Evolutionary conservation across 2,888 invertebrate genomes (phyloP).

Genomic region (Philaethria dido): DNA sequence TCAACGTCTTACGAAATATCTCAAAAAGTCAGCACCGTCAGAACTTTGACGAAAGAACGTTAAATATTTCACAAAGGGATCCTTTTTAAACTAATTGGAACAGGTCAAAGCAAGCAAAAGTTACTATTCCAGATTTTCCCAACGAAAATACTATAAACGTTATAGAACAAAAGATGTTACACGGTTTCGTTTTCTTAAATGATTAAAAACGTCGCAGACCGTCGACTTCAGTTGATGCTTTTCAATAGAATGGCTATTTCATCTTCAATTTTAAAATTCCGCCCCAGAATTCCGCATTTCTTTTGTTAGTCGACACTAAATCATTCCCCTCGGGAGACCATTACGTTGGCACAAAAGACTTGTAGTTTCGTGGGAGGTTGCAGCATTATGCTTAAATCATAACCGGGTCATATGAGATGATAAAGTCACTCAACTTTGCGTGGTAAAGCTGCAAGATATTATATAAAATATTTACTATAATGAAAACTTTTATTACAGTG

Average conservation of each 20-base stretch:
- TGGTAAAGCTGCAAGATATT: neutral
- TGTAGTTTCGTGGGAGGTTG: constrained; percentile 33
- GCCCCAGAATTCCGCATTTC: constrained; percentile 39
- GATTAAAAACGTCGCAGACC: constrained; percentile 39
- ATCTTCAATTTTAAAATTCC: constrained; percentile 39
- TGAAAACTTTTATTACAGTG: neutral
- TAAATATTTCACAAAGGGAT: constrained; percentile 34
- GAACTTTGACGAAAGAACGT: constrained; percentile 20
- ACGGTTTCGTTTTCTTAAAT: constrained; percentile 36
- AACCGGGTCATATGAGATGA: constrained; percentile 38
- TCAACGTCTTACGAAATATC: constrained; percentile 31
- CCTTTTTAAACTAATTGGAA: constrained; percentile 32
- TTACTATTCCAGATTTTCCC: constrained; percentile 26
- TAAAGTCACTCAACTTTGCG: constrained; percentile 15
- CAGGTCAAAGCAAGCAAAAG: constrained; percentile 27
- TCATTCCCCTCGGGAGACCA: constrained; percentile 40
- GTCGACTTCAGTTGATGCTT: constrained; percentile 32
- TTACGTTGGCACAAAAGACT: constrained; percentile 41
- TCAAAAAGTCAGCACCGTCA: constrained; percentile 17
- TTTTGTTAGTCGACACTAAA: constrained; percentile 43
- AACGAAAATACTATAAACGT: constrained; percentile 27
- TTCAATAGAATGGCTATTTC: constrained; percentile 35
- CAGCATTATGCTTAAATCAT: constrained; percentile 37
- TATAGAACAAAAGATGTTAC: constrained; percentile 33
- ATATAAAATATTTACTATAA: neutral